phyloP scores from a whole-genome alignment of 2,797 vertebrate species.

The Malurus splendens region DNA sequence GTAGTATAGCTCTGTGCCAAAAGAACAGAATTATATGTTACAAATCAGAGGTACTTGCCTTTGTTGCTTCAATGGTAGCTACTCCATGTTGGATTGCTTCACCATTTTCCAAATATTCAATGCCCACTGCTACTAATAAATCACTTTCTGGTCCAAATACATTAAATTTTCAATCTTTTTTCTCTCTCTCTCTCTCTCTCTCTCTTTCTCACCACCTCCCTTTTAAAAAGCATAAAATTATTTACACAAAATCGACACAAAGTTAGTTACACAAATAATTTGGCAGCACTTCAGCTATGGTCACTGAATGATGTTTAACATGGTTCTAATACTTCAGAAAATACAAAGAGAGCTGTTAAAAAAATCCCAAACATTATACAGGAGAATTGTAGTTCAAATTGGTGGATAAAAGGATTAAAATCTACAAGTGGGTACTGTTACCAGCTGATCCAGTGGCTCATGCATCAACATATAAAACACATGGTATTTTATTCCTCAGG shows the following conservation, averaged over 20 bases:
- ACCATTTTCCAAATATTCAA: neutral
- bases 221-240: neutral
- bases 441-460: neutral
- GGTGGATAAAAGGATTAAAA: neutral
- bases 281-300: neutral
- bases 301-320: neutral
- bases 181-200: neutral
- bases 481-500: neutral
- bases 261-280: neutral
- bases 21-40: conserved; percentile 38
- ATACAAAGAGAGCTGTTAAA: neutral
- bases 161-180: neutral
- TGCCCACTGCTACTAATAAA: neutral
- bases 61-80: conserved; percentile 50
- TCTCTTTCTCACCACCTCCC: neutral
- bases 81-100: neutral
- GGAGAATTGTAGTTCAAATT: neutral
- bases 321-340: neutral
- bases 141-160: neutral
- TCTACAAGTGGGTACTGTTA: neutral
- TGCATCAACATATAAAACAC: neutral
- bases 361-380: neutral
- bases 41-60: conserved; percentile 45
- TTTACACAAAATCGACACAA: neutral
- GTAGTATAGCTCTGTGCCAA: neutral